A percentile compares a stretch with the other conserved stretches of the same genome.
These are phyloP conservation scores for Clepsis dumicolana DNA, from an alignment of 2,888 invertebrate species.

Conservation along the genomic window DNA sequence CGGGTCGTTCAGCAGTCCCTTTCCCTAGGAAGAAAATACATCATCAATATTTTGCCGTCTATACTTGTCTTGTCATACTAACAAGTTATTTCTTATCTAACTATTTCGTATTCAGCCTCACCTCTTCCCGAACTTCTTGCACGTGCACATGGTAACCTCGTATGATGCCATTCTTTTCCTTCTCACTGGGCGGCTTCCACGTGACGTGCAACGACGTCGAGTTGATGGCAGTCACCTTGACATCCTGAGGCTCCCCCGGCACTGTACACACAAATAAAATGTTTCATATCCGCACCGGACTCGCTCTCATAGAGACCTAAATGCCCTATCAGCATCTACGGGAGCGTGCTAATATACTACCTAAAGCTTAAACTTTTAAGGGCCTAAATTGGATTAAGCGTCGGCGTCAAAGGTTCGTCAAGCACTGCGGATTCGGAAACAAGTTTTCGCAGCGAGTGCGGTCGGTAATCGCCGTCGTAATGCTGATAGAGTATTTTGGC, in stretches of 20 bases:
- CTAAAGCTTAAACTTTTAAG: slow-evolving; percentile 70
- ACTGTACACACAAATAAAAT: slow-evolving; percentile 87
- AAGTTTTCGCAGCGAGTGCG: slow-evolving; percentile 63
- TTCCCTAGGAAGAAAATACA: slow-evolving; percentile 81
- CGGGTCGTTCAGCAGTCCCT: slow-evolving; percentile 94
- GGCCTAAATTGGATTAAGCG: slow-evolving; percentile 71
- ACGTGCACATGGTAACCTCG: slow-evolving; percentile 98
- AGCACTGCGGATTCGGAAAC: slow-evolving; percentile 58
- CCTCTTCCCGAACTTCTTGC: slow-evolving; percentile 95
- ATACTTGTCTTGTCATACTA: neutral
- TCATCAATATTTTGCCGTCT: neutral
- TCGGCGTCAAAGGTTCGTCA: slow-evolving; percentile 63
- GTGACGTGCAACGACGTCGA: slow-evolving; percentile 98
- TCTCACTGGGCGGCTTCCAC: slow-evolving; percentile 97
- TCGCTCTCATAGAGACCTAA: slow-evolving; percentile 68
- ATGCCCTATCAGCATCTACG: slow-evolving; percentile 86
- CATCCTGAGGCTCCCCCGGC: slow-evolving; percentile 98
- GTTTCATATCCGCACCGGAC: slow-evolving; percentile 63
- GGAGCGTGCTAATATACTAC: slow-evolving; percentile 79
- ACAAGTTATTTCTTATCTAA: neutral
- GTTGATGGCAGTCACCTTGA: slow-evolving; percentile 95
- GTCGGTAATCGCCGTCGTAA: slow-evolving; percentile 78
- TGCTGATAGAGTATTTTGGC: slow-evolving; percentile 84
- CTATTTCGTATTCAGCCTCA: slow-evolving; percentile 60
- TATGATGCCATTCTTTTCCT: slow-evolving; percentile 97